Evolutionary conservation across 2,888 invertebrate species (phyloP), one percentile per base, ranked within the genome.

Genomic region (Ptychoptera contaminata): DNA sequence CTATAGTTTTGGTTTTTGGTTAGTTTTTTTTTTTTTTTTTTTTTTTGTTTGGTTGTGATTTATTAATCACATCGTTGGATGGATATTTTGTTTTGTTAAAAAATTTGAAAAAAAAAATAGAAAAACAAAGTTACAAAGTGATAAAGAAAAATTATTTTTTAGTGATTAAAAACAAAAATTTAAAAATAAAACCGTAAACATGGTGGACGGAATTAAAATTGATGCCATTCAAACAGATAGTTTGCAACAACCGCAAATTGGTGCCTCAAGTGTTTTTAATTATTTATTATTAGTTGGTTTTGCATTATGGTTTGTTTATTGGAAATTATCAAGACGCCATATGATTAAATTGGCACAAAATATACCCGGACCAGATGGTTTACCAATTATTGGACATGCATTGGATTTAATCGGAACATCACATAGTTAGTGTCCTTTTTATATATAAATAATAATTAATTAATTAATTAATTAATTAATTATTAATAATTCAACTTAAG

Each of bases 351-450:
- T 85, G 43, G 83, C 81, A 1, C 76, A 73, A 1, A 78, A 78
- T 54, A 58, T 87, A 37, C 76, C 79, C 1, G 87, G 87, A 51
- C 85, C 85, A 0, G 56, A 66, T 2, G 84, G 83, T 34, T 64
- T 73, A 31, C 86, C 87, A 0, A 48, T 87, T 0, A 55, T 87
- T 37, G 87, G 87, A 52, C 84, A 81, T 55, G 78, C 82, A 2
- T 63, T 80, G 35, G 81, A 84, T 49, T 76, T 86, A 46, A 62
- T 78, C 3, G 85, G 85, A 54, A 74, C 76, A 42, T 77, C 84
- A 41, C 72, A 77, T 58, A 74, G 85, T 85, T 68, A 46, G 43
- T 50, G 57, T 47, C 36, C 16, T 7, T 11, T 6, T 34, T 34
- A 34, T n/a, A 34, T 34, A n/a, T n/a, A 6, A 34, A 34, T 8